phyloP scores from a whole-genome alignment of 2,113 vertebrate species.

The Siniperca chuatsi region DNA sequence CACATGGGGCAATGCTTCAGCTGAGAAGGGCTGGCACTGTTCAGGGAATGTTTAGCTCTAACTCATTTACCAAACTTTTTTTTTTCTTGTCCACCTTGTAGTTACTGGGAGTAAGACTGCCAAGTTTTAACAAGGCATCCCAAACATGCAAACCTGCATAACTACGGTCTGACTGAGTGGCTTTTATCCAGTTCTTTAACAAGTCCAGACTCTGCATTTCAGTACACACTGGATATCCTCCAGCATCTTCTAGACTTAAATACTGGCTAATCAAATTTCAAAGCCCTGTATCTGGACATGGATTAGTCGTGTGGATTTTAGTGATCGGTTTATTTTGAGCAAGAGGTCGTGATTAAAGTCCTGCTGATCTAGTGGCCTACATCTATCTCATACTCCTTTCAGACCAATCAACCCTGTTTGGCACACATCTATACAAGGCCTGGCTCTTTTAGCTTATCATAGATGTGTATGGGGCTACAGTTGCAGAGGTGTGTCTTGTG shows the following conservation, averaged over 20 bases:
- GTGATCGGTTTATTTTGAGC: constrained; percentile 60
- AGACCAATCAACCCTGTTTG: background rate
- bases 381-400: constrained; percentile 7
- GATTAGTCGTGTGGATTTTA: constrained; percentile 18
- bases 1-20: constrained; percentile 39
- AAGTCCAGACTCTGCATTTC: constrained; percentile 6
- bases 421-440: constrained; percentile 8
- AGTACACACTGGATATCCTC: constrained; percentile 26
- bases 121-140: constrained; percentile 62
- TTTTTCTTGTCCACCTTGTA: constrained; percentile 31
- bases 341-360: constrained; percentile 31
- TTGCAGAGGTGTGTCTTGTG: background rate
- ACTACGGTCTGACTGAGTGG: constrained; percentile 31
- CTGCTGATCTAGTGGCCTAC: constrained; percentile 36
- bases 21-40: constrained; percentile 29
- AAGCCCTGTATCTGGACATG: constrained; percentile 16
- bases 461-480: background rate
- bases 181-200: constrained; percentile 29
- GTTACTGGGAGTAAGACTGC: constrained; percentile 38
- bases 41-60: constrained; percentile 49
- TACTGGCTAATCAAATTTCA: constrained; percentile 46
- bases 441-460: background rate
- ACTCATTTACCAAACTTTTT: constrained; percentile 49
- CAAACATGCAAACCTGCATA: constrained; percentile 54
- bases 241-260: constrained; percentile 39